Evolutionary conservation across 2,888 invertebrate genomes (phyloP).

Genomic region (Molanna angustata): DNA sequence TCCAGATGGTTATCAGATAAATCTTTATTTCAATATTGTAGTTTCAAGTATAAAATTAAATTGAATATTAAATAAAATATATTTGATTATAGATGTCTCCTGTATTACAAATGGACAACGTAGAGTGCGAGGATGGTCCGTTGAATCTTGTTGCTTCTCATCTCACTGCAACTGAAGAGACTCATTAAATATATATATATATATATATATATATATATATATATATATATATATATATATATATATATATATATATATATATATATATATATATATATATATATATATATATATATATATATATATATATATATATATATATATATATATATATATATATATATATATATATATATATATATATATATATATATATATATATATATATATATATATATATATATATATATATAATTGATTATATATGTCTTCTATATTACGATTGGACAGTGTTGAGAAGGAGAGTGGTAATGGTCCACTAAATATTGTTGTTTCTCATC

Average conservation of each 20-base stretch:
- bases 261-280: no score
- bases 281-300: no score
- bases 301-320: no score
- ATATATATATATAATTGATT: constrained; percentile 23
- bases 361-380: no score
- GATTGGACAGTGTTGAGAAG: constrained; percentile 43
- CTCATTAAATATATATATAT: constrained; percentile 37
- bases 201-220: neutral
- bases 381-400: no score
- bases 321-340: no score
- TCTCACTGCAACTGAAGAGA: constrained; percentile 61
- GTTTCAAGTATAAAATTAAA: no score
- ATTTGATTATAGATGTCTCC: constrained; percentile 43
- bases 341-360: no score
- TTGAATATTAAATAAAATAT: neutral
- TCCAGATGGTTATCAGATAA: no score
- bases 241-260: no score
- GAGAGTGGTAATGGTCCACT: constrained; percentile 67
- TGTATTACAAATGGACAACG: constrained; percentile 38
- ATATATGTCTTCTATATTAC: constrained; percentile 45
- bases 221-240: no score
- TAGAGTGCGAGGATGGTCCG: constrained; percentile 61
- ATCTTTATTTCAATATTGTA: no score
- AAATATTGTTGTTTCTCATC: constrained; percentile 68
- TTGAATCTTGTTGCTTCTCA: constrained; percentile 69